Base-by-base conservation (phyloP, 1,140 invertebrate species). In the Cherax quadricarinatus region DNA sequence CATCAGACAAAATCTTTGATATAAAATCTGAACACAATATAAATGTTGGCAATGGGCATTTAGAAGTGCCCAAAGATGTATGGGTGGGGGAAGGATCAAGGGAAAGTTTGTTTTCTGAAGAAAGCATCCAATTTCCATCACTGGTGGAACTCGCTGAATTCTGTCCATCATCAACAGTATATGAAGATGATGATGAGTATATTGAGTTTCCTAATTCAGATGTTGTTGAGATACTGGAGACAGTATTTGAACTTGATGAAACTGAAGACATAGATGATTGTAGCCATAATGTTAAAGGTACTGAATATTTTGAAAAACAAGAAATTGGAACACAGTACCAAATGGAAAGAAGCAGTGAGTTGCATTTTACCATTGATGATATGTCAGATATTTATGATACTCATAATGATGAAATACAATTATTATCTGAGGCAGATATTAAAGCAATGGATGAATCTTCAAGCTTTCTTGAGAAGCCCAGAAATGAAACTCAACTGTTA, bases 221-320 rank as follows among this genome's bases (percentile, higher is more conserved):
- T 70, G 62, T 70, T n/a, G 80, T 82, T 66, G 78, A 89, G 24
- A 66, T 83, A 53, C 24, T 89, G 24, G 88, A 89, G 48, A 89
- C 88, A 9, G 24, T 89, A 1, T 82, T 89, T 82, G 88, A 89
- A 89, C 7, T 82, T 14, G 88, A 89, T 83, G 88, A 89, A 66
- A 81, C 80, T 9, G 88, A 89, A 83, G 88, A 89, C 10, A 62
- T 53, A 49, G 80, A 89, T 53, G 88, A 89, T 51, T 24, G 82
- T 16, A 53, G 24, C 73, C 48, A 51, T 24, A 80, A 83, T 4
- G 62, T 51, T 41, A 9, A 51, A 24, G 30, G 48, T 21, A 53
- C 2, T 3, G 48, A 57, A 60, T 24, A n/a, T 21, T n/a, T 4
- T 10, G 53, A 84, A 48, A 53, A 84, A 30, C n/a, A 24, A 30